Conservation (phyloP, 35 echinoderm and acorn worm genomes). For the Heliocidaris erythrogramma region DNA sequence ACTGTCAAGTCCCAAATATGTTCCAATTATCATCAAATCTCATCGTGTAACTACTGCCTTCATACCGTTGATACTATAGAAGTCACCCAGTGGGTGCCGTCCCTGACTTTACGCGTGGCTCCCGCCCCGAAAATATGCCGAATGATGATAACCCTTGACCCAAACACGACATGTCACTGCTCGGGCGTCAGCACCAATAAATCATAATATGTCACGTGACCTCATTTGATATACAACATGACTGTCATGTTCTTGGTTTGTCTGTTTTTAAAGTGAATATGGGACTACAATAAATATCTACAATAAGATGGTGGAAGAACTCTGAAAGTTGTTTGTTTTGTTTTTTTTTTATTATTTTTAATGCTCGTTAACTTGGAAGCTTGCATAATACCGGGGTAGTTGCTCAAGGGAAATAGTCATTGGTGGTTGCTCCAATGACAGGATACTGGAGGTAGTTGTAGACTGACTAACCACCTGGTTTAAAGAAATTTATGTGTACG, state of each 20-base stretch:
- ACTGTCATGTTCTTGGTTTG: background rate
- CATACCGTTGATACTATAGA: background rate
- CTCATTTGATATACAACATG: background rate
- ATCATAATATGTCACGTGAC: constrained; percentile 24
- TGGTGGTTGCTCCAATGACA: too few relatives aligned
- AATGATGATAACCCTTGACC: constrained; percentile 30
- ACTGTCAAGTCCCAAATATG: background rate
- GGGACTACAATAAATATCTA: background rate
- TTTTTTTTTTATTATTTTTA: too few relatives aligned
- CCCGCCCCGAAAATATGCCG: constrained; percentile 30
- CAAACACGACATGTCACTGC: background rate
- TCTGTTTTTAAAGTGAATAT: background rate
- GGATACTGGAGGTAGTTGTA: too few relatives aligned
- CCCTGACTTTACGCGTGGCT: background rate
- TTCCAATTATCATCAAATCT: background rate
- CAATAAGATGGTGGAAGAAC: background rate
- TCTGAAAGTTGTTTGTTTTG: background rate
- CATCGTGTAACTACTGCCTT: background rate
- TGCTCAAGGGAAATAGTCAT: too few relatives aligned
- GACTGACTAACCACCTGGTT: too few relatives aligned
- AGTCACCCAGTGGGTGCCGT: background rate
- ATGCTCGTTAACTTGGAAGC: too few relatives aligned
- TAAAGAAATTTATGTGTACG: too few relatives aligned
- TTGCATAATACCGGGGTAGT: too few relatives aligned
- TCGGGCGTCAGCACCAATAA: constrained; percentile 14